Conservation (phyloP, 2,888 invertebrate genomes). For the Hyalella azteca region DNA sequence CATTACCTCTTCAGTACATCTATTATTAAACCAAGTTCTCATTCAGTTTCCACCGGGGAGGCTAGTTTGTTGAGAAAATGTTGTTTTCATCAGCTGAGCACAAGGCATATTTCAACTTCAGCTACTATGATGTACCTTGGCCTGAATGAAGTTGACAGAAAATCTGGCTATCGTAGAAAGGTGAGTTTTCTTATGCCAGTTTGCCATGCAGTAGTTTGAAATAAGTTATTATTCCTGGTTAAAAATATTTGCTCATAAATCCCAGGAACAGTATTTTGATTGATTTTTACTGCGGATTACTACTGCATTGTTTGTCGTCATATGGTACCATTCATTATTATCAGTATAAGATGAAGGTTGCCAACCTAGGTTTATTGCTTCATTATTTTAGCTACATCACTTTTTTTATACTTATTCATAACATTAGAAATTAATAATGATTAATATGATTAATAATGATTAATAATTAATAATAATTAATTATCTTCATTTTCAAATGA, state of each 20-base stretch:
- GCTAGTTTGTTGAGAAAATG: too few relatives aligned
- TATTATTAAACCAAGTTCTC: too few relatives aligned
- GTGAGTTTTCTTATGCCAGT: not conserved
- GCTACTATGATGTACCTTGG: too few relatives aligned
- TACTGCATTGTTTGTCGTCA: not conserved
- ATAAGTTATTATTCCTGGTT: not conserved
- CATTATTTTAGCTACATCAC: not conserved
- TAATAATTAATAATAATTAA: not conserved
- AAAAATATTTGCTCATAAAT: too few relatives aligned
- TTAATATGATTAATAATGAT: not conserved
- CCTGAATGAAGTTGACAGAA: not conserved
- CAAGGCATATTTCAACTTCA: too few relatives aligned
- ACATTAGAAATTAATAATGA: not conserved
- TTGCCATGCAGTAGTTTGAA: not conserved
- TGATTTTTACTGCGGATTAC: not conserved
- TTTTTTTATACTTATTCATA: not conserved
- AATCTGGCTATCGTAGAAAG: not conserved
- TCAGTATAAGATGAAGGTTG: not conserved
- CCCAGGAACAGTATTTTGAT: not conserved
- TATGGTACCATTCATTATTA: not conserved
- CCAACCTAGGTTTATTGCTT: not conserved
- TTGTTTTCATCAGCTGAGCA: too few relatives aligned
- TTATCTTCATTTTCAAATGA: too few relatives aligned
- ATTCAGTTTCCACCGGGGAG: too few relatives aligned
- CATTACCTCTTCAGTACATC: too few relatives aligned